Evolutionary conservation across 2,797 vertebrate species (phyloP).

Genomic region (Esox masquinongy): DNA sequence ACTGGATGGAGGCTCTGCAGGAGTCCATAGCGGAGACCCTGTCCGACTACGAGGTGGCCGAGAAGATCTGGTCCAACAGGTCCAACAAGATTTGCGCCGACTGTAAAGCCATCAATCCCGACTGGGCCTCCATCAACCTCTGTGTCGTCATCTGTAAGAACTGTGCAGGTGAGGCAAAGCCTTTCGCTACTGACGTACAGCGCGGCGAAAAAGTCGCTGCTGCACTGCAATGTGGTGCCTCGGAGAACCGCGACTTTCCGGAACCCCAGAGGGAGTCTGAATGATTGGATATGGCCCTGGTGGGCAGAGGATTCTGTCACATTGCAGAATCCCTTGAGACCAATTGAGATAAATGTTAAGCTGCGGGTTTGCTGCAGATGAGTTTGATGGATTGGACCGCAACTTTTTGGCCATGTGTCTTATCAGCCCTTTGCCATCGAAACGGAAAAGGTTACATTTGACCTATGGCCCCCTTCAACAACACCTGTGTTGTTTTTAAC

Average conservation of each 20-base stretch:
- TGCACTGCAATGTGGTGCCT: too few relatives aligned
- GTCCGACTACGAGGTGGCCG: slow-evolving; percentile 96
- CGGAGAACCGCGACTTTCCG: too few relatives aligned
- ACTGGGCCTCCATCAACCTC: slow-evolving; percentile 98
- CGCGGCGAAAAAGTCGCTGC: too few relatives aligned
- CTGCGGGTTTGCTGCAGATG: slow-evolving; percentile 72
- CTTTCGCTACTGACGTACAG: background rate
- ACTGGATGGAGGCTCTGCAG: slow-evolving; percentile 93
- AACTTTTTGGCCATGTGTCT: background rate
- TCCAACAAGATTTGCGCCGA: slow-evolving; percentile 91
- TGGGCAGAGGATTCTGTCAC: background rate
- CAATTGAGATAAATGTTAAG: too few relatives aligned
- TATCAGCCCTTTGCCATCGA: background rate
- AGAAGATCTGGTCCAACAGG: slow-evolving; percentile 99
- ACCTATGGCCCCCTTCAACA: too few relatives aligned
- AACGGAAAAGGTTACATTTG: too few relatives aligned
- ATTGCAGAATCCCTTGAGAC: too few relatives aligned
- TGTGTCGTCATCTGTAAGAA: slow-evolving; percentile 98
- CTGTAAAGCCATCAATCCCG: slow-evolving; percentile 87
- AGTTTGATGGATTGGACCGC: background rate
- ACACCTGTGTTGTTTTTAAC: background rate
- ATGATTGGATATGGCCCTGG: background rate
- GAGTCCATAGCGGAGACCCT: slow-evolving; percentile 92
- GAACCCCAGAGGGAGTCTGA: too few relatives aligned
- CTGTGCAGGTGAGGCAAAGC: slow-evolving; percentile 81